A percentile compares a stretch with the other conserved stretches of the same genome.
These are phyloP conservation scores for Anas flavirostris DNA, from an alignment of 2,797 vertebrate species.

Conservation along the genomic window DNA sequence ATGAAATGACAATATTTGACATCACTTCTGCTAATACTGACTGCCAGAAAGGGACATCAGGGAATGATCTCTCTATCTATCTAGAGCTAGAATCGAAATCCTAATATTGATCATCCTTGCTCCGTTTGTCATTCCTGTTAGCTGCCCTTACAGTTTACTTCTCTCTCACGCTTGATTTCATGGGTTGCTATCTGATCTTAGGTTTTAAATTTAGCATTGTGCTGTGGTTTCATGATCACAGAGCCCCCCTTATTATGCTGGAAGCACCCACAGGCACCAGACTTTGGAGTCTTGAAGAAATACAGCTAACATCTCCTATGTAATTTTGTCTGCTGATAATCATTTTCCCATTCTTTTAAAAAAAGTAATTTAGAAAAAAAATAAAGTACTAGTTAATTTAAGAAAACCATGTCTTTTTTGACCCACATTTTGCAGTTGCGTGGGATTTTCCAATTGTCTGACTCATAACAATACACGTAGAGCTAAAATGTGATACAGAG, in stretches of 20 bases:
- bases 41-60: slow-evolving; percentile 41
- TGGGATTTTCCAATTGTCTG: not conserved
- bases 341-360: not conserved
- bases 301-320: not conserved
- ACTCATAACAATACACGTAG: not conserved
- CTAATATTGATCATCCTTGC: slow-evolving; percentile 29
- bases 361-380: not conserved
- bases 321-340: not conserved
- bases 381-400: slow-evolving; percentile 48
- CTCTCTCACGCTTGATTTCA: not conserved
- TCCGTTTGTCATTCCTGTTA: slow-evolving; percentile 16
- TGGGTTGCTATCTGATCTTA: not conserved
- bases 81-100: slow-evolving; percentile 37
- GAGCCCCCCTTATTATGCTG: not conserved
- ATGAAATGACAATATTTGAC: slow-evolving; percentile 68
- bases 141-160: not conserved
- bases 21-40: slow-evolving; percentile 57
- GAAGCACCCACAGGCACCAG: not conserved
- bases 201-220: not conserved
- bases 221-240: not conserved
- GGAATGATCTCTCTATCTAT: slow-evolving; percentile 43
- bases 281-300: not conserved
- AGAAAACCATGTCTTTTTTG: slow-evolving; percentile 36
- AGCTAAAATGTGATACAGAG: not conserved
- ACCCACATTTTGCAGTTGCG: not conserved